phyloP scores from a whole-genome alignment of 2,113 vertebrate species.

The Chaetodon auriga region DNA sequence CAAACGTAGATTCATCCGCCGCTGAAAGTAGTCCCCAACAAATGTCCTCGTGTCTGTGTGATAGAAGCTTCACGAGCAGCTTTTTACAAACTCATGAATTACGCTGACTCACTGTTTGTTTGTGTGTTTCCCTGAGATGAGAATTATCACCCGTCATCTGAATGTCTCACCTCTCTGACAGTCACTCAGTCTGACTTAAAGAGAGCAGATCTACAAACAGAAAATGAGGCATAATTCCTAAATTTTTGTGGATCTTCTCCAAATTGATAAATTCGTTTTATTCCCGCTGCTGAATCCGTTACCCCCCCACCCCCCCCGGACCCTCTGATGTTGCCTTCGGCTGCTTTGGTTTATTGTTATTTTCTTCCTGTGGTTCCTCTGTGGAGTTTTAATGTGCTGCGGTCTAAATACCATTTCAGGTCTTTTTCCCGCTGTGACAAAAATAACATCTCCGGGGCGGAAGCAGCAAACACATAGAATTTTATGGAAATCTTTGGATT shows the following conservation, averaged over 20 bases:
- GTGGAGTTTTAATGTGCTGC: background rate
- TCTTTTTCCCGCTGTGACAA: background rate
- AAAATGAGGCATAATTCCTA: background rate
- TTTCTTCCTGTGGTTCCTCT: background rate
- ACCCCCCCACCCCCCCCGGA: background rate
- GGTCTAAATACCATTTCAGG: background rate
- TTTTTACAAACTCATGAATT: too few relatives aligned
- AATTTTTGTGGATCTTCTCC: conserved; percentile 2
- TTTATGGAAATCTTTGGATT: conserved; percentile 25
- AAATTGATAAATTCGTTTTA: background rate
- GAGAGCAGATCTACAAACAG: background rate
- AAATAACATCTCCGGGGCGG: background rate
- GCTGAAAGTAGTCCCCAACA: too few relatives aligned
- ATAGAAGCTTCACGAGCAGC: too few relatives aligned
- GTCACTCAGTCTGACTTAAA: too few relatives aligned
- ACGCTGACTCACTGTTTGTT: too few relatives aligned
- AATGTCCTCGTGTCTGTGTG: too few relatives aligned
- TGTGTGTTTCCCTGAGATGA: too few relatives aligned
- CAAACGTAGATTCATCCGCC: too few relatives aligned
- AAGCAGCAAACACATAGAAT: conserved; percentile 1
- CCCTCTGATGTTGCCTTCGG: background rate
- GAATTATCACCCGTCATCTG: too few relatives aligned
- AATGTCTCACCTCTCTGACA: background rate
- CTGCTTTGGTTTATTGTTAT: background rate
- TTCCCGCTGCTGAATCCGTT: too few relatives aligned